Evolutionary conservation across 2,797 vertebrate genomes (phyloP).

Genomic region (Paramormyrops hopkinsi): DNA sequence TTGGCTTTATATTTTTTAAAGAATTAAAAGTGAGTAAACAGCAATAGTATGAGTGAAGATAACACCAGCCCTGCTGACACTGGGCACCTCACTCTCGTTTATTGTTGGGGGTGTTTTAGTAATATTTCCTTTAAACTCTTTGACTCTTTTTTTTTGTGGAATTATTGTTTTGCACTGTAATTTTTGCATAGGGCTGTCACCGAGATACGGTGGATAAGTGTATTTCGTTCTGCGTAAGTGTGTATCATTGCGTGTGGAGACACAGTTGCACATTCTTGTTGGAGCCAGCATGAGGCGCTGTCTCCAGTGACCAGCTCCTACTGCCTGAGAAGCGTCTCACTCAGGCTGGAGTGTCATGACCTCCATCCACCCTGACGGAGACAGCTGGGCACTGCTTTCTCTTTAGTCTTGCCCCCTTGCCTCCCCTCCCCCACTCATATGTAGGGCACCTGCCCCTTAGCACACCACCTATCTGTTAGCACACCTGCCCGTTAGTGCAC

Average conservation of each 20-base stretch:
- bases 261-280: not conserved
- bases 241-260: not conserved
- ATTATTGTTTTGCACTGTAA: not conserved
- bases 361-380: not conserved
- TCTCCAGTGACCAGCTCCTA: not conserved
- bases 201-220: not conserved
- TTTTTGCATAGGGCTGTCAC: not conserved
- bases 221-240: not conserved
- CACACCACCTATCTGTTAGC: constrained; percentile 30
- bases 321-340: not conserved
- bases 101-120: not conserved
- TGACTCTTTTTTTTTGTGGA: not conserved
- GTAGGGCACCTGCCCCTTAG: not conserved
- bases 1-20: not conserved
- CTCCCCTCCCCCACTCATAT: not conserved
- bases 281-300: not conserved
- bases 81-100: not conserved
- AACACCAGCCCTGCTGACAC: not conserved
- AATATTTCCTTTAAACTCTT: not conserved
- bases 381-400: not conserved
- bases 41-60: not conserved
- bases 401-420: not conserved
- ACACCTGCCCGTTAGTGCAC: no score
- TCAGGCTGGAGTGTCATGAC: not conserved
- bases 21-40: not conserved